Evolutionary conservation across 2,797 vertebrate genomes (phyloP).

Genomic region (Pteronotus mesoamericanus): DNA sequence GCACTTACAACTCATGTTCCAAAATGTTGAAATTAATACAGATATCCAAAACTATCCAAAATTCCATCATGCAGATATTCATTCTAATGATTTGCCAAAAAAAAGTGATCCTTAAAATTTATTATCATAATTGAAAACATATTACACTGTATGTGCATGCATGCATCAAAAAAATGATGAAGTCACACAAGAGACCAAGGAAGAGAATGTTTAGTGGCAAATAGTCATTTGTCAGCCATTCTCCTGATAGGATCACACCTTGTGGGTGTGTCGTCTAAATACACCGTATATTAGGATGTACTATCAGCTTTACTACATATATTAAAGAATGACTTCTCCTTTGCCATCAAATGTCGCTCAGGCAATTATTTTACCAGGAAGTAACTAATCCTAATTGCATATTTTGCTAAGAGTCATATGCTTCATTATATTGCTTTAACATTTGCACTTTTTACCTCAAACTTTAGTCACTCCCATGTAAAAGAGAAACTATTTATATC

Average conservation of each 20-base stretch:
- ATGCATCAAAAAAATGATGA: background rate
- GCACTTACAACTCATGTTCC: background rate
- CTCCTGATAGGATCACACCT: background rate
- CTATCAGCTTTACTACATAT: background rate
- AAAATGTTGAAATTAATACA: background rate
- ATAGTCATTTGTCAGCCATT: background rate
- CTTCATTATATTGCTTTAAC: background rate
- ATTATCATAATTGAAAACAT: background rate
- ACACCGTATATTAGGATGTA: background rate
- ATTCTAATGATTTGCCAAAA: background rate
- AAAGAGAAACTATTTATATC: background rate
- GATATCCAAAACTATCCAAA: background rate
- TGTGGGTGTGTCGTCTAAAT: background rate
- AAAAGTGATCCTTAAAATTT: background rate
- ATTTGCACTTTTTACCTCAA: background rate
- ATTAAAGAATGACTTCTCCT: background rate
- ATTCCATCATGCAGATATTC: background rate
- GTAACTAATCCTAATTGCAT: background rate
- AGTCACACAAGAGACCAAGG: background rate
- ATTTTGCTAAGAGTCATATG: conserved; percentile 2
- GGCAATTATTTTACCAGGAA: background rate
- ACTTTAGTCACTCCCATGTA: background rate
- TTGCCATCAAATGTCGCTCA: background rate
- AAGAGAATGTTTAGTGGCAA: background rate
- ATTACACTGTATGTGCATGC: background rate